Evolutionary conservation across 2,113 vertebrate genomes (phyloP).

Genomic region (Pterocles gutturalis): DNA sequence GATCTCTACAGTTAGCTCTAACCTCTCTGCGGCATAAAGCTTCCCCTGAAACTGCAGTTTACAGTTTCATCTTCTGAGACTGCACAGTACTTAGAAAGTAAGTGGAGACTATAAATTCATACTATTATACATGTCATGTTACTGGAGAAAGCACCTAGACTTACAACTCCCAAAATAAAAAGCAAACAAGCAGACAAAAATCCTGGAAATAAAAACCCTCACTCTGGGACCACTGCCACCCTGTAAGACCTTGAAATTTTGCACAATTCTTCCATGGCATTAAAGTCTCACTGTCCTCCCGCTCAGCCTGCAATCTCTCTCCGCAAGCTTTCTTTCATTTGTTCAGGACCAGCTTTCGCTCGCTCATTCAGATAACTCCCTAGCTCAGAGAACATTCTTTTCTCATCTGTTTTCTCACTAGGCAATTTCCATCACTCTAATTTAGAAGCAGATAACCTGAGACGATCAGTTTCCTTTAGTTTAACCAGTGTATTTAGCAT

Average conservation of each 20-base stretch:
- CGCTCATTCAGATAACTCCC: not conserved
- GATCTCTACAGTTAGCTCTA: not conserved
- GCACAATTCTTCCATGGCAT: not conserved
- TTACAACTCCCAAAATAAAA: not conserved
- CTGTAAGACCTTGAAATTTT: not conserved
- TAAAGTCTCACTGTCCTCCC: not conserved
- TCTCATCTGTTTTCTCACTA: not conserved
- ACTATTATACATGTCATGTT: not conserved
- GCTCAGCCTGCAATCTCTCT: not conserved
- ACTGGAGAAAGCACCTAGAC: not conserved
- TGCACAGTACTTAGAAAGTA: not conserved
- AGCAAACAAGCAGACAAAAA: not conserved
- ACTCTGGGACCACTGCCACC: fast-evolving
- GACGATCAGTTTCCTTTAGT: not conserved
- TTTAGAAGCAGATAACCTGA: not conserved
- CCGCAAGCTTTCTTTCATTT: not conserved
- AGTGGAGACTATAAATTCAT: not conserved
- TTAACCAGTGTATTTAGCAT: not conserved
- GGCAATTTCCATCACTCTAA: not conserved
- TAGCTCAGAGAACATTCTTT: not conserved
- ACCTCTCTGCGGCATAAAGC: not conserved
- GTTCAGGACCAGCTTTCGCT: not conserved
- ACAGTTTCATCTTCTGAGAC: not conserved
- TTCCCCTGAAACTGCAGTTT: not conserved
- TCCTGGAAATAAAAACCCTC: not conserved